Evolutionary conservation across 2,888 invertebrate species (phyloP), one percentile per base, ranked within the genome.

Genomic region (Dicyrtoma fusca): DNA sequence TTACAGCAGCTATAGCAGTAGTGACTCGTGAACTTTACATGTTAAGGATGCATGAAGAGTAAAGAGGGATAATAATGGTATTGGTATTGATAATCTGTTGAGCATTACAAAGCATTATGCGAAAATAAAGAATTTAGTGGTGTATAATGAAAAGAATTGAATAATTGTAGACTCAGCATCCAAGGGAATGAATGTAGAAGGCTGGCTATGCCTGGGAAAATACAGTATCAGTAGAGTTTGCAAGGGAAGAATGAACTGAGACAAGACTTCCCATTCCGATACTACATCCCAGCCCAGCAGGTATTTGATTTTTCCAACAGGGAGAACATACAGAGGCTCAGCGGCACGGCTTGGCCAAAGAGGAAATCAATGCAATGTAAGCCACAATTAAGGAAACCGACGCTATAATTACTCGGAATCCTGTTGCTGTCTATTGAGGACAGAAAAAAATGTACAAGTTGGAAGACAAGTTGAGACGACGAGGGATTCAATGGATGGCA

Each of bases 341-440:
- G 57, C 55, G 23, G 59, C n/a, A 42, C 17, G 23, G 65, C 44
- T 51, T 55, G 55, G 34, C 64, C 55, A 71, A 63, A 71, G 71
- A 53, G 55, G 71, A 55, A 71, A 45, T 68, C 23, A 68, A 68
- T 42, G 66, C 42, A 51, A 55, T 49, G 57, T 75, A 77, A 77
- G 80, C 78, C 77, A 76, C 80, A 80, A 78, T 77, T 79, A 79
- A 79, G 74, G 80, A 80, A 76, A 80, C 77, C 79, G 78, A 79
- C 77, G 77, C 78, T 78, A 75, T 75, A 80, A 80, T 80, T 80
- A 80, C 65, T 63, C 51, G 25, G 62, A 42, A 63, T 62, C 71
- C 71, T 71, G 64, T 65, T 65, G 65, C 65, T 64, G 49, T 51
- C 53, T 47, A 51, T 62, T 61, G 42, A 44, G 21, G 34, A n/a